A percentile compares a stretch with the other conserved stretches of the same genome.
Evolutionary conservation across 1,140 invertebrate species (phyloP).

Genomic region (Saccostrea echinata): DNA sequence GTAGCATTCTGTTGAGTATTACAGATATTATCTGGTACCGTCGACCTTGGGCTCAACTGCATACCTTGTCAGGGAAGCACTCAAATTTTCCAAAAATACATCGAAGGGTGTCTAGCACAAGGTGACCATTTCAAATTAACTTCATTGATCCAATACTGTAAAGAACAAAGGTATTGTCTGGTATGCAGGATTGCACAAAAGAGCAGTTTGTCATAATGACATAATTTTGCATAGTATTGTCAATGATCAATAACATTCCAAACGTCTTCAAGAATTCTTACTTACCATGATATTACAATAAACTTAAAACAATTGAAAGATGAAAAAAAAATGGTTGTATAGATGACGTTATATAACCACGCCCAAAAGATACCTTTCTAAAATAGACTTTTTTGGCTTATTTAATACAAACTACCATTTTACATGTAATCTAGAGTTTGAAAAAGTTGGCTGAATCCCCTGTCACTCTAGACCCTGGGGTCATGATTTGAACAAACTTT

Average conservation of each 20-base stretch:
- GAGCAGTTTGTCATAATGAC: neutral
- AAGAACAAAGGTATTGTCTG: conserved; percentile 8
- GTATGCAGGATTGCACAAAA: neutral
- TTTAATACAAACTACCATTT: too few species aligned
- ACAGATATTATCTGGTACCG: neutral
- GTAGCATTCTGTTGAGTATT: neutral
- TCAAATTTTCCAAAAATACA: neutral
- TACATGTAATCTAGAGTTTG: too few species aligned
- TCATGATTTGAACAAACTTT: too few species aligned
- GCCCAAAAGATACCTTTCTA: too few species aligned
- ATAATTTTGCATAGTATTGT: neutral
- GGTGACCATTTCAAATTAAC: neutral
- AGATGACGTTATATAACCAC: too few species aligned
- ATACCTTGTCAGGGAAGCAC: neutral
- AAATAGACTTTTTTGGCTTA: too few species aligned
- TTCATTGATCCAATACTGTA: neutral
- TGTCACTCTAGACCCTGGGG: too few species aligned
- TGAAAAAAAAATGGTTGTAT: too few species aligned
- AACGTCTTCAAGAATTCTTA: neutral
- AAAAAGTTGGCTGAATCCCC: too few species aligned
- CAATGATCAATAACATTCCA: conserved; percentile 8
- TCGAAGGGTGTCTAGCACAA: neutral
- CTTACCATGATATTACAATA: neutral
- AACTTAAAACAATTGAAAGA: too few species aligned
- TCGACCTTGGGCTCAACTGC: neutral